These are phyloP conservation scores for Pentalonia nigronervosa DNA, from an alignment of 1,140 invertebrate genomes.

Conservation along the genomic window DNA sequence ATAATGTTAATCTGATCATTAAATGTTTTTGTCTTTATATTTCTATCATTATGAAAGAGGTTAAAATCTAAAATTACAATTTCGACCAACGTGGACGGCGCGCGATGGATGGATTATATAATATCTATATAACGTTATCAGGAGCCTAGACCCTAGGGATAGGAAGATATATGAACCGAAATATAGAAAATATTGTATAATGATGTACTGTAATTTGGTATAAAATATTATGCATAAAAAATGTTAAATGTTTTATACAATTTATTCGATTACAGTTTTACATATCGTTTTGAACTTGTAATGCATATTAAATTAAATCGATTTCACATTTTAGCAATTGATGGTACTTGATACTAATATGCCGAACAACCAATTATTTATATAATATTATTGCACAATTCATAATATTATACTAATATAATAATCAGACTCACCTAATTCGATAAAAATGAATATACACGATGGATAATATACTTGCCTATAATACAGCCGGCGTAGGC, in stretches of 20 bases:
- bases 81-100: background rate
- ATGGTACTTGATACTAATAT: background rate
- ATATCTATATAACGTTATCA: background rate
- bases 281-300: background rate
- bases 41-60: background rate
- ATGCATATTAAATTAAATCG: background rate
- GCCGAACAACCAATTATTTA: background rate
- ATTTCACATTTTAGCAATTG: background rate
- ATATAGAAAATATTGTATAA: background rate
- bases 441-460: background rate
- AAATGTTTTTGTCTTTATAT: background rate
- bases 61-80: background rate
- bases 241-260: background rate
- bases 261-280: background rate
- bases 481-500: background rate
- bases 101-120: background rate
- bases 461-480: background rate
- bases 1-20: background rate
- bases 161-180: background rate
- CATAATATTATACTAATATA: constrained; percentile 13
- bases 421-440: background rate
- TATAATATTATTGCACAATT: background rate
- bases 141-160: background rate
- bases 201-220: background rate
- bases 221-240: background rate